phyloP scores from a whole-genome alignment of 2,888 invertebrate genomes.

The Euplexia lucipara region DNA sequence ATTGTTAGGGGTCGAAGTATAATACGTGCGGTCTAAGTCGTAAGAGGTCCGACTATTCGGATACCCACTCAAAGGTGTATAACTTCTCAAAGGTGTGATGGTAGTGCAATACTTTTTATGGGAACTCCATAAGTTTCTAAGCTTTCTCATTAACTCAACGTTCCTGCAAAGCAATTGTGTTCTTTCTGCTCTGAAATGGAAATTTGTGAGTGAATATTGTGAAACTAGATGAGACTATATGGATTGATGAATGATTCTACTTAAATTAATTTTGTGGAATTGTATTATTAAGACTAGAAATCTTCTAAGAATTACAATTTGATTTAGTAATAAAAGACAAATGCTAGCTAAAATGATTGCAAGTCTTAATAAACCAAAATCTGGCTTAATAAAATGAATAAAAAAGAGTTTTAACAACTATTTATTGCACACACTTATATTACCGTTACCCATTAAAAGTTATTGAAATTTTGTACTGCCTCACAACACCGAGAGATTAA shows the following conservation, averaged over 20 bases:
- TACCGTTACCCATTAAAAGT: slow-evolving; percentile 81
- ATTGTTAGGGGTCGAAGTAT: slow-evolving; percentile 82
- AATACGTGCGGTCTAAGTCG: slow-evolving; percentile 86
- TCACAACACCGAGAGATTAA: slow-evolving; percentile 57
- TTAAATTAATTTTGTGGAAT: neutral
- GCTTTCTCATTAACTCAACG: slow-evolving; percentile 91
- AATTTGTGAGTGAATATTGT: slow-evolving; percentile 65
- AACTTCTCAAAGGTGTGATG: slow-evolving; percentile 81
- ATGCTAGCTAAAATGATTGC: slow-evolving; percentile 15
- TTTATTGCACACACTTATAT: slow-evolving; percentile 78
- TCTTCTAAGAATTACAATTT: neutral
- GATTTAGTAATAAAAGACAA: neutral
- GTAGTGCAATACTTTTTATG: slow-evolving; percentile 91
- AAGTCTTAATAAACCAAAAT: slow-evolving; percentile 20
- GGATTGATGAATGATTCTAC: slow-evolving; percentile 17
- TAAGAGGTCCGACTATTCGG: slow-evolving; percentile 86
- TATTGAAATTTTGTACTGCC: slow-evolving; percentile 60
- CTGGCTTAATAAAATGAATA: slow-evolving; percentile 37
- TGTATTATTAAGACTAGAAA: slow-evolving; percentile 23
- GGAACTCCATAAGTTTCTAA: slow-evolving; percentile 91
- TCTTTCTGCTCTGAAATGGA: slow-evolving; percentile 91
- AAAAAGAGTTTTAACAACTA: slow-evolving; percentile 47
- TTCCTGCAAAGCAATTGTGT: slow-evolving; percentile 92
- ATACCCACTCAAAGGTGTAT: slow-evolving; percentile 86
- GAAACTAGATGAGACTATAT: slow-evolving; percentile 34